Evolutionary conservation across 2,888 invertebrate genomes (phyloP).

Genomic region (Rhagonycha lutea): DNA sequence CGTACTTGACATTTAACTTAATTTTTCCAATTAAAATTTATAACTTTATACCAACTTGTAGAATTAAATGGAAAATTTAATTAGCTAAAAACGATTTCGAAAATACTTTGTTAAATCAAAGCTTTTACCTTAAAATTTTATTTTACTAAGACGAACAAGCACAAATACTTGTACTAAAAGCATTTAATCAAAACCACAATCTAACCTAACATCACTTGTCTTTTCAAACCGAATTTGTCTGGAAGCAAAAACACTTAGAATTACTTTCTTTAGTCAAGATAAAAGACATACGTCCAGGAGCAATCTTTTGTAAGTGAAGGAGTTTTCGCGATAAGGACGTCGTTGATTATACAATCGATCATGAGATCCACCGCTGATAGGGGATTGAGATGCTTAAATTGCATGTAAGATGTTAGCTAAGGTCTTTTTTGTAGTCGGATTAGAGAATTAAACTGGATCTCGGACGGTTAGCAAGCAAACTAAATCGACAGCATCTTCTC

Average conservation of each 20-base stretch:
- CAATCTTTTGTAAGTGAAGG: slow-evolving; percentile 39
- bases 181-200: slow-evolving; percentile 40
- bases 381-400: slow-evolving; percentile 47
- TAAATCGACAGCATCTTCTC: slow-evolving; percentile 28
- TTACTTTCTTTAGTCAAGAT: slow-evolving; percentile 36
- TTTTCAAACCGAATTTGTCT: slow-evolving; percentile 45
- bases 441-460: slow-evolving; percentile 44
- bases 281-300: slow-evolving; percentile 43
- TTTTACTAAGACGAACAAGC: neutral
- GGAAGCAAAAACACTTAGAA: slow-evolving; percentile 43
- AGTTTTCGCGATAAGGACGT: slow-evolving; percentile 43
- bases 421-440: slow-evolving; percentile 41
- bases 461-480: slow-evolving; percentile 32
- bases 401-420: slow-evolving; percentile 45
- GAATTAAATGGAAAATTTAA: neutral
- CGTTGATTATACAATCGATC: slow-evolving; percentile 47
- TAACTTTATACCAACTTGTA: neutral
- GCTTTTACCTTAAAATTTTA: neutral
- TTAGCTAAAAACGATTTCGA: neutral
- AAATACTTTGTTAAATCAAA: neutral
- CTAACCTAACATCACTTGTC: slow-evolving; percentile 39
- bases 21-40: neutral
- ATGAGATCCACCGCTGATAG: slow-evolving; percentile 46
- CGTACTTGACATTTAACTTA: neutral
- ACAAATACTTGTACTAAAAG: slow-evolving; percentile 16